These are phyloP conservation scores for Abramis brama DNA, from an alignment of 2,113 vertebrate genomes.

Conservation along the genomic window DNA sequence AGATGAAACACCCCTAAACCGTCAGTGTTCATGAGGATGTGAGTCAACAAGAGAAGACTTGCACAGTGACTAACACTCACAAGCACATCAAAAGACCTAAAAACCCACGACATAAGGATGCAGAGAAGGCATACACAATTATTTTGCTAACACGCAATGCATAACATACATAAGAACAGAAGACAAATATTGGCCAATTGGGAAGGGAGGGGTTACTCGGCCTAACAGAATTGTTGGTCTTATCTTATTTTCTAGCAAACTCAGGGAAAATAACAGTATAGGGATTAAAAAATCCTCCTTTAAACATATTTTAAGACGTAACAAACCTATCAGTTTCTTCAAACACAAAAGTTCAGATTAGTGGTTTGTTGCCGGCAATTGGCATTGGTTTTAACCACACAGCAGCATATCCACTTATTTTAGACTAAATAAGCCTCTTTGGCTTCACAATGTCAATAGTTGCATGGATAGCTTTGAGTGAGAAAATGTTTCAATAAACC, in stretches of 20 bases:
- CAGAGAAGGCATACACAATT: background rate
- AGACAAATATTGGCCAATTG: background rate
- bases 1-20: slow-evolving; percentile 5
- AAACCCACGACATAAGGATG: background rate
- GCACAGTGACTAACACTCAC: background rate
- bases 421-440: background rate
- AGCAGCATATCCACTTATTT: slow-evolving; percentile 23
- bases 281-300: background rate
- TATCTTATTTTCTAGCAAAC: background rate
- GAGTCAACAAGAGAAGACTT: slow-evolving; percentile 1
- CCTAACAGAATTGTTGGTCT: background rate
- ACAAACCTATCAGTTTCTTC: background rate
- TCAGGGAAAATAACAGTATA: background rate
- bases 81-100: background rate
- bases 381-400: background rate
- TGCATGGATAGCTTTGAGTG: slow-evolving; percentile 23
- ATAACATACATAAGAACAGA: background rate
- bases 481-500: slow-evolving; percentile 41
- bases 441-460: background rate
- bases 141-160: background rate
- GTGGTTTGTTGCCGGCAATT: background rate
- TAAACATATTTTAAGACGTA: background rate
- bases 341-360: slow-evolving; percentile 8
- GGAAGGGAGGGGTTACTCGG: background rate
- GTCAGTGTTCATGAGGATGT: slow-evolving; percentile 1